Conservation (phyloP, 2,113 vertebrate genomes). For the Columba janthina region DNA sequence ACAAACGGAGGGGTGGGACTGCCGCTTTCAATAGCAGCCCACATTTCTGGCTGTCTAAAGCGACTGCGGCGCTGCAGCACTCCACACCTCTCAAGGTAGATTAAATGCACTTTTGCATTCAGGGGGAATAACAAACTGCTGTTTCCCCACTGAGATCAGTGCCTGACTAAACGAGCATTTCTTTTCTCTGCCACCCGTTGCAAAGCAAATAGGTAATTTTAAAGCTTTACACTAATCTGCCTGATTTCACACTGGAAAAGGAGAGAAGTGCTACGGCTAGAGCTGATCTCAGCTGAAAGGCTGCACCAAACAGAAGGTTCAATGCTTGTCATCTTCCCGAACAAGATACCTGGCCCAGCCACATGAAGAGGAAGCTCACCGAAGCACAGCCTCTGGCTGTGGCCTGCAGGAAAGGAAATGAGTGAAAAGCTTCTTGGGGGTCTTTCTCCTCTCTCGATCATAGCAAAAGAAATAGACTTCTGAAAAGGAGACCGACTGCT, state of each 20-base stretch:
- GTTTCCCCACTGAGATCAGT: slow-evolving; percentile 3
- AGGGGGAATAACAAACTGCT: not conserved
- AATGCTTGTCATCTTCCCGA: not conserved
- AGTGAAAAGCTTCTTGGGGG: not conserved
- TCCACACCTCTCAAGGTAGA: slow-evolving; percentile 6
- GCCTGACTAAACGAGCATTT: not conserved
- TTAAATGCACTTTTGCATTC: slow-evolving; percentile 34
- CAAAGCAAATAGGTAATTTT: slow-evolving; percentile 20
- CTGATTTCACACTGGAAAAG: not conserved
- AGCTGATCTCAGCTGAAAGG: not conserved
- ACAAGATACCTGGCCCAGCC: not conserved
- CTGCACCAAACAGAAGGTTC: not conserved
- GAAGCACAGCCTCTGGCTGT: not conserved
- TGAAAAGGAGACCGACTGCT: not conserved
- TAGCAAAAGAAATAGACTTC: not conserved
- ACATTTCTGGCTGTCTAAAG: not conserved
- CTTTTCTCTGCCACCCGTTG: not conserved
- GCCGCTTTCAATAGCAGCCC: not conserved
- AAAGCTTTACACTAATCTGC: slow-evolving; percentile 1
- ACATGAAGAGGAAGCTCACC: not conserved
- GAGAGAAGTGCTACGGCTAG: not conserved
- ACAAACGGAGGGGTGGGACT: not conserved
- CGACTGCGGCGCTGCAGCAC: not conserved
- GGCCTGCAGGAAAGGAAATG: not conserved
- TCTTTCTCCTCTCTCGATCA: not conserved